phyloP scores from a whole-genome alignment of 23 tunicate species.

The Aplidium turbinatum region DNA sequence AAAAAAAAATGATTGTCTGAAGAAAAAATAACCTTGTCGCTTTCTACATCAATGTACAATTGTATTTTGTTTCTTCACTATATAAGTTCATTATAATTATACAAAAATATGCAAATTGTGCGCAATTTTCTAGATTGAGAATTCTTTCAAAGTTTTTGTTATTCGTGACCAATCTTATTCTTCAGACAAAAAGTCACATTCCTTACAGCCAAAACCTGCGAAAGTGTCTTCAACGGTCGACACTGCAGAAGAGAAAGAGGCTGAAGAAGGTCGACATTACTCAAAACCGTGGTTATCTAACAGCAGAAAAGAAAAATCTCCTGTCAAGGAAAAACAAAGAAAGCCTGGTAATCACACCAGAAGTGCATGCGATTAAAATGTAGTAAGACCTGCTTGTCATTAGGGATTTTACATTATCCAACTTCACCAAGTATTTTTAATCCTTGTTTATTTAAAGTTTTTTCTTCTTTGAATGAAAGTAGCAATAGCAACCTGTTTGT shows the following conservation, averaged over 20 bases:
- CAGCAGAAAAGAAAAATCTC: constrained; percentile 51
- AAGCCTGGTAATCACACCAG: no score
- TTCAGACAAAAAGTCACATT: background rate
- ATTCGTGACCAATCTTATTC: background rate
- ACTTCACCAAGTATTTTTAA: background rate
- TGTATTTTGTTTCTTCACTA: background rate
- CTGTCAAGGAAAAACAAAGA: constrained; percentile 14
- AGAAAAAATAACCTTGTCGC: background rate
- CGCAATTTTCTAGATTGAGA: background rate
- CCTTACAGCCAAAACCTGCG: background rate
- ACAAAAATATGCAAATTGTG: background rate
- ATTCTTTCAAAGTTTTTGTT: background rate
- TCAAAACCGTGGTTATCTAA: constrained; percentile 66
- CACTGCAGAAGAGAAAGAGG: constrained; percentile 1
- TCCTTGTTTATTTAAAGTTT: background rate
- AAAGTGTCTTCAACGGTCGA: constrained; percentile 8
- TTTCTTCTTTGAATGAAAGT: no score
- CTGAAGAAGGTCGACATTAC: constrained; percentile 42
- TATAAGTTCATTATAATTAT: background rate
- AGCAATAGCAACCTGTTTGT: no score
- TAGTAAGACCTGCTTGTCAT: no score
- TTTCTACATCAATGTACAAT: constrained; percentile 2
- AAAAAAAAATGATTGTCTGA: background rate
- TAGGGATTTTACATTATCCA: background rate
- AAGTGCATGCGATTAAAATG: no score